phyloP scores from a whole-genome alignment of 2,797 vertebrate genomes.

The Gouania willdenowi region DNA sequence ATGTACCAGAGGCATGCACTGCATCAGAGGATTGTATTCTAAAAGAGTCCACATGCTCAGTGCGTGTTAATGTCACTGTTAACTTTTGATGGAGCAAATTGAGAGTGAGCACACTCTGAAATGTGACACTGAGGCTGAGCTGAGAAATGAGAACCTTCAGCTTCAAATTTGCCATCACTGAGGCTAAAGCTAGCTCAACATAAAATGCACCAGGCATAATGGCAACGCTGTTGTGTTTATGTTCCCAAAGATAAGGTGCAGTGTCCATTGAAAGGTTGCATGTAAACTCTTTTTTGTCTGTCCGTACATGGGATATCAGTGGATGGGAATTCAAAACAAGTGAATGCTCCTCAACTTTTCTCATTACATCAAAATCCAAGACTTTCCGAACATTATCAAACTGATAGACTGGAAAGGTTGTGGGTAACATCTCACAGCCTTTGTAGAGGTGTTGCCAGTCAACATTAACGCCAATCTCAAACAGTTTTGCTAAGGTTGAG shows the following conservation, averaged over 20 bases:
- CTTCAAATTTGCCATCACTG: slow-evolving; percentile 65
- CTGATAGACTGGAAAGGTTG: slow-evolving; percentile 76
- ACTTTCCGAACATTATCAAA: slow-evolving; percentile 76
- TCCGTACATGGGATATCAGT: slow-evolving; percentile 53
- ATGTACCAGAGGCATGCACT: slow-evolving; percentile 75
- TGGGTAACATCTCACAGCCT: slow-evolving; percentile 69
- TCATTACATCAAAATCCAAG: slow-evolving; percentile 63
- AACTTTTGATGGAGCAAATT: slow-evolving; percentile 63
- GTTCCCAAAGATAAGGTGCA: slow-evolving; percentile 77
- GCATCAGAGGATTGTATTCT: slow-evolving; percentile 69
- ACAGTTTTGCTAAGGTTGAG: slow-evolving; percentile 60
- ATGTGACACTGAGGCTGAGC: slow-evolving; percentile 72
- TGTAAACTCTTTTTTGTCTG: slow-evolving; percentile 46
- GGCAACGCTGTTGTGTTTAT: slow-evolving; percentile 75
- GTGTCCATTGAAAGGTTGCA: slow-evolving; percentile 67
- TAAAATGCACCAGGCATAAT: slow-evolving; percentile 82
- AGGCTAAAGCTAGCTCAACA: slow-evolving; percentile 79
- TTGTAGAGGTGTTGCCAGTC: slow-evolving; percentile 73
- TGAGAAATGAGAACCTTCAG: slow-evolving; percentile 68
- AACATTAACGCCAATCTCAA: slow-evolving; percentile 70
- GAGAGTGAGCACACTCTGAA: slow-evolving; percentile 75
- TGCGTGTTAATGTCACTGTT: slow-evolving; percentile 63
- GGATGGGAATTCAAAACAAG: slow-evolving; percentile 47
- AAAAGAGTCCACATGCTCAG: slow-evolving; percentile 60
- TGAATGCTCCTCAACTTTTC: slow-evolving; percentile 54